Percentiles rank a stretch among this genome's conserved stretches.
Evolutionary conservation across 2,797 vertebrate species (phyloP).

Genomic region (Channallabes apus): DNA sequence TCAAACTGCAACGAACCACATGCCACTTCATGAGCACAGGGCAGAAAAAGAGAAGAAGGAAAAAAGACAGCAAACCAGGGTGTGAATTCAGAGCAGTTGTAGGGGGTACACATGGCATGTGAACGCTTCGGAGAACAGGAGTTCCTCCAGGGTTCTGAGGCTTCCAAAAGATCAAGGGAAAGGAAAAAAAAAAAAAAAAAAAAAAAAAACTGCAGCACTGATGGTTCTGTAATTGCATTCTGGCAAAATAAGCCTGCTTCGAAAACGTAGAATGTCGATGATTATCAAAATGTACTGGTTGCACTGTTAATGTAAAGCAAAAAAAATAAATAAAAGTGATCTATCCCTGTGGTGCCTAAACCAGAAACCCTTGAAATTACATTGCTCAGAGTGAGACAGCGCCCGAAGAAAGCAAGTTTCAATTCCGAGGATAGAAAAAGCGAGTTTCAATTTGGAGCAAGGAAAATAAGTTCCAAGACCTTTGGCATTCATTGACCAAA

Average conservation of each 20-base stretch:
- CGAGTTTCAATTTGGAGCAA: conserved; percentile 43
- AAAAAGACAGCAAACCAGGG: not conserved
- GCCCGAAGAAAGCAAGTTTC: conserved; percentile 31
- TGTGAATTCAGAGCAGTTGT: conserved; percentile 41
- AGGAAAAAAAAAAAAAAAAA: not conserved
- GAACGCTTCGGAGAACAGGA: conserved; percentile 31
- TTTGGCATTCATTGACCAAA: conserved; percentile 30
- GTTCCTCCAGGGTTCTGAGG: conserved; percentile 42
- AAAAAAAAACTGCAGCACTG: not conserved
- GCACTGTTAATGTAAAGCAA: conserved; percentile 16
- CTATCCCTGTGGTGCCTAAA: conserved; percentile 22
- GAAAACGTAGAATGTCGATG: not conserved
- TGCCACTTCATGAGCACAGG: conserved; percentile 29
- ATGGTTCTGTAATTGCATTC: not conserved
- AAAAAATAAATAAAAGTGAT: not conserved
- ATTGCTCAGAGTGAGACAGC: not conserved
- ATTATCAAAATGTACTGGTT: conserved; percentile 10
- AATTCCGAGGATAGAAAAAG: conserved; percentile 43
- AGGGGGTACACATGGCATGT: conserved; percentile 30
- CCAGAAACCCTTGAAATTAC: conserved; percentile 37
- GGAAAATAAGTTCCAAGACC: conserved; percentile 47
- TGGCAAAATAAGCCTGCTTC: not conserved
- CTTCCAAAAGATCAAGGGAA: conserved; percentile 38
- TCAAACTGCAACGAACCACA: conserved; percentile 40
- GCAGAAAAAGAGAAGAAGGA: not conserved